Evolutionary conservation across 2,797 vertebrate species (phyloP), one percentile per base, ranked within the genome.

Genomic region (Channallabes apus): DNA sequence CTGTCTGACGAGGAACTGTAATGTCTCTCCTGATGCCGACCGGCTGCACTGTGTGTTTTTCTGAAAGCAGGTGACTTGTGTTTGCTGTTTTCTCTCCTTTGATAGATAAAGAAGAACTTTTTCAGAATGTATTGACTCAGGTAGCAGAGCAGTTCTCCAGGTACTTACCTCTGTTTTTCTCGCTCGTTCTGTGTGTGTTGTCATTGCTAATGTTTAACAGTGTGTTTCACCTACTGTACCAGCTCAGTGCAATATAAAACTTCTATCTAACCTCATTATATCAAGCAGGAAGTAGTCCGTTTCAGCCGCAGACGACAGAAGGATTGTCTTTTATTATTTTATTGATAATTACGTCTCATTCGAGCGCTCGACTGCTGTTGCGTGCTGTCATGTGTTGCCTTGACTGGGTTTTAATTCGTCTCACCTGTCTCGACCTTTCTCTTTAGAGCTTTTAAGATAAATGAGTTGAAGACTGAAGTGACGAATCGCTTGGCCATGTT

Each of bases 41-140:
- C 0, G 27, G 22, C 17, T 27, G 17, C 65, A 27, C 64, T 61
- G 75, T 65, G 41, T 64, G 8, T 35, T 41, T 73, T 73, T 80
- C 62, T 84, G 17, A 64, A 29, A 35, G 35, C 14, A 4, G n/a
- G 65, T 83, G 67, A 79, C 59, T n/a, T 24, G 86, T 73, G n/a
- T 71, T 41, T 46, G 29, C 79, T 72, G 71, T 80, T 80, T 32
- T 87, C 64, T 80, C 89, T 80, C 89, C 76, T 88, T 85, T 90
- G 90, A 32, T 89, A 99, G 98, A 97, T 90, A 97, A 96, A 95
- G 97, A 99, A 92, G 97, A 98, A 89, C 90, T 97, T 62, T 96
- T 97, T 91, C 97, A 98, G 93, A 97, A 95, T 88, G 94, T 97
- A 88, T 82, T 98, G 94, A 94, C 94, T 20, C 97, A 98, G 90